phyloP scores from a whole-genome alignment of 2,113 vertebrate genomes.

The Ophiodon elongatus region DNA sequence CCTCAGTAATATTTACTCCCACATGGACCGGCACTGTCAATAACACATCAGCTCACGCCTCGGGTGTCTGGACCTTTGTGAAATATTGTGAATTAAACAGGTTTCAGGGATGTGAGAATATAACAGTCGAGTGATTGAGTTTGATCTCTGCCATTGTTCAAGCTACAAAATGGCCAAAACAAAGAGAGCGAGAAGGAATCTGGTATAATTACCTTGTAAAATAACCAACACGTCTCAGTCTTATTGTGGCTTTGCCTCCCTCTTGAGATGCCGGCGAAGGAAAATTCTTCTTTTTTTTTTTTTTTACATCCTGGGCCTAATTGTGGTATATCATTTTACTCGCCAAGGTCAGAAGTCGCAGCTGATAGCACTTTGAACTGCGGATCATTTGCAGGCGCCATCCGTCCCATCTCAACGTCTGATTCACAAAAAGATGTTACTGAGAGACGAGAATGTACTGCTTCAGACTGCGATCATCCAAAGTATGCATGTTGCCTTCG shows the following conservation, averaged over 20 bases:
- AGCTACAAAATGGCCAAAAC: background rate
- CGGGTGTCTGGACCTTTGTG: conserved; percentile 31
- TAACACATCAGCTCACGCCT: conserved; percentile 57
- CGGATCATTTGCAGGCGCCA: too few species aligned
- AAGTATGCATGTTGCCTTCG: too few species aligned
- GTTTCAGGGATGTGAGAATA: background rate
- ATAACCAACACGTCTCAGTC: background rate
- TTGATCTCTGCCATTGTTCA: background rate
- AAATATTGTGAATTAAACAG: conserved; percentile 33
- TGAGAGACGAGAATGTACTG: too few species aligned
- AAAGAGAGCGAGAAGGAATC: background rate
- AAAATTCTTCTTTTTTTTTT: background rate
- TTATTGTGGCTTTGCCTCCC: background rate
- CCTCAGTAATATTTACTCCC: conserved; percentile 64
- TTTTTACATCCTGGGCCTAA: background rate
- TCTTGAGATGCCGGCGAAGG: background rate
- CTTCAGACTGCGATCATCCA: too few species aligned
- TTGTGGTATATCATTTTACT: background rate
- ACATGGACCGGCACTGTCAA: conserved; percentile 48
- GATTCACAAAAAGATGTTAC: too few species aligned
- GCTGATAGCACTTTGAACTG: too few species aligned
- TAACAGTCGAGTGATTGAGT: conserved; percentile 3
- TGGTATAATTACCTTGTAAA: background rate
- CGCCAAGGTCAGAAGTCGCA: background rate
- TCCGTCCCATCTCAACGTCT: too few species aligned